Evolutionary conservation across 2,797 vertebrate genomes (phyloP), one percentile per base, ranked within the genome.

Genomic region (Aldrovandia affinis): DNA sequence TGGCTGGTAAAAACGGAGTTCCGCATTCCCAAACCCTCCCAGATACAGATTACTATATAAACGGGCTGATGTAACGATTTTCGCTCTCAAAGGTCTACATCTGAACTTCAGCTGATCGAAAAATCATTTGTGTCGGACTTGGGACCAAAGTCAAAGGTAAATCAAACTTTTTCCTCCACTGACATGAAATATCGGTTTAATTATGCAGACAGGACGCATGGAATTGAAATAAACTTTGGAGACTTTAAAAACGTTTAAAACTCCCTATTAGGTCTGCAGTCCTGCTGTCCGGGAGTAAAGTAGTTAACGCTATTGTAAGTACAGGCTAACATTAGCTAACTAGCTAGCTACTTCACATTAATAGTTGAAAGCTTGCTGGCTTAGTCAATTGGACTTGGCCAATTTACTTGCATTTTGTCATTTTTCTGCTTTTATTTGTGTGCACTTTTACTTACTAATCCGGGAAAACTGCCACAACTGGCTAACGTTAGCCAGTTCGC

Each of bases 31-130:
- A 91, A 93, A 95, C 96, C 91, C 94, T 95, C 95, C 90, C 95
- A 93, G 94, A 92, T 89, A 84, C 65, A 87, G 91, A 91, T 91
- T 93, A 89, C 92, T 97, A 97, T 96, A 96, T 97, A 96, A 97
- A 92, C 93, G 94, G 94, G 96, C 97, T 98, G 97, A 98, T 97
- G 97, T 97, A 98, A 97, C 96, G 89, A 91, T 91, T 91, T 93
- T 93, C 91, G 94, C 92, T 95, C 93, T 92, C 85, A 83, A 85
- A 88, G 85, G 73, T 84, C 88, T 59, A 61, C 87, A 89, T 86
- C 88, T 86, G 86, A 86, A 65, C 89, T 86, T 39, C 7, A 63
- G 54, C 81, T 82, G 68, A 77, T 82, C 81, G 81, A 52, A 8
- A 87, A 42, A 36, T 59, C 75, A 36, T 79, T 80, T 3, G 25